phyloP scores from a whole-genome alignment of 2,113 vertebrate genomes.

The Nycticorax nycticorax region DNA sequence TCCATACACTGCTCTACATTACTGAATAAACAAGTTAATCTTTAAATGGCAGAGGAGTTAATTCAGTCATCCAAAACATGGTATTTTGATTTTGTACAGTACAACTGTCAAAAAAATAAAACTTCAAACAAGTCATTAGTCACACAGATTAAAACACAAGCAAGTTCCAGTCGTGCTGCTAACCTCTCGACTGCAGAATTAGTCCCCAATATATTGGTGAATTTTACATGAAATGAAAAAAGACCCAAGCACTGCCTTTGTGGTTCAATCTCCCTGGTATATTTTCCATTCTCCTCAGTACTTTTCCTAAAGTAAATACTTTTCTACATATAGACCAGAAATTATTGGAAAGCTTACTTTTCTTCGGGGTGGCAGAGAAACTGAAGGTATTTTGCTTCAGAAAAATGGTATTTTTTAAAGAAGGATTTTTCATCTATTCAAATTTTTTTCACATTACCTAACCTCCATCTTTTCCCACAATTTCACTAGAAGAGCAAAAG shows the following conservation, averaged over 20 bases:
- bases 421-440: background rate
- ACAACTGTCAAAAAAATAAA: background rate
- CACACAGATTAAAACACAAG: background rate
- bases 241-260: background rate
- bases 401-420: background rate
- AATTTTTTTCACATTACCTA: background rate
- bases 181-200: background rate
- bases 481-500: background rate
- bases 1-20: background rate
- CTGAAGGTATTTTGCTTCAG: background rate
- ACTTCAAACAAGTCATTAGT: background rate
- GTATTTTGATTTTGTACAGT: background rate
- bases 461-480: background rate
- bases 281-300: background rate
- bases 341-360: background rate
- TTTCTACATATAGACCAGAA: background rate
- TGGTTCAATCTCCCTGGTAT: background rate
- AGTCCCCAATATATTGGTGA: background rate
- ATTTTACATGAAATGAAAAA: background rate
- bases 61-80: background rate
- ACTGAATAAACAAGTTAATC: background rate
- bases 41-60: constrained; percentile 11
- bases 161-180: background rate
- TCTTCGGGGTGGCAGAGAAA: background rate
- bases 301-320: background rate